Evolutionary conservation across 23 tunicate genomes (phyloP).

Genomic region (Trididemnum clinides): DNA sequence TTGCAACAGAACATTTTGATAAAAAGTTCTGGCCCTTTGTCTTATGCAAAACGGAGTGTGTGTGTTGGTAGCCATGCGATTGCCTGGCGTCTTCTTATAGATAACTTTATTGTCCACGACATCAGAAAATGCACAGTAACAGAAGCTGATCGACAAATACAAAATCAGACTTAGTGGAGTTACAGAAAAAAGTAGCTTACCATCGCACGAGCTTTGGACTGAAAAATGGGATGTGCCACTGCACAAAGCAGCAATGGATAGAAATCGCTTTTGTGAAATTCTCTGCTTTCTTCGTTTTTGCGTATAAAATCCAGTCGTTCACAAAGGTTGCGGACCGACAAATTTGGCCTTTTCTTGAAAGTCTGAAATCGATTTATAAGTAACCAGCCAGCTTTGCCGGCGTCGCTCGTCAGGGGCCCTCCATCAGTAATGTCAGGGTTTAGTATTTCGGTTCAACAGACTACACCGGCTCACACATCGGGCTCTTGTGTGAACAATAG

Average conservation of each 20-base stretch:
- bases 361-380: neutral
- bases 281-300: neutral
- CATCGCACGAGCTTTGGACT: neutral
- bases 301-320: neutral
- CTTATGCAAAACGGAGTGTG: neutral
- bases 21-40: neutral
- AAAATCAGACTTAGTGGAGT: neutral
- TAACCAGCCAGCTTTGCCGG: neutral
- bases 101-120: neutral
- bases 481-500: too few species aligned
- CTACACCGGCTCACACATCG: too few species aligned
- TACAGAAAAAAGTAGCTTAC: neutral
- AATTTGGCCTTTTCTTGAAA: neutral
- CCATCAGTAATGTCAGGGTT: too few species aligned
- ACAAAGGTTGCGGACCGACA: neutral
- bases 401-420: too few species aligned
- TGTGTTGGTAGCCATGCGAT: neutral
- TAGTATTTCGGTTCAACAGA: too few species aligned
- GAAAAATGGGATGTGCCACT: neutral
- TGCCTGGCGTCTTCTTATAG: neutral
- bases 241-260: neutral
- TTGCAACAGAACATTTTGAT: neutral
- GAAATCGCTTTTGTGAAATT: neutral
- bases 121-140: neutral
- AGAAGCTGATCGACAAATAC: neutral